phyloP scores from a whole-genome alignment of 2,888 invertebrate species.

The Chrysotoxum bicinctum region DNA sequence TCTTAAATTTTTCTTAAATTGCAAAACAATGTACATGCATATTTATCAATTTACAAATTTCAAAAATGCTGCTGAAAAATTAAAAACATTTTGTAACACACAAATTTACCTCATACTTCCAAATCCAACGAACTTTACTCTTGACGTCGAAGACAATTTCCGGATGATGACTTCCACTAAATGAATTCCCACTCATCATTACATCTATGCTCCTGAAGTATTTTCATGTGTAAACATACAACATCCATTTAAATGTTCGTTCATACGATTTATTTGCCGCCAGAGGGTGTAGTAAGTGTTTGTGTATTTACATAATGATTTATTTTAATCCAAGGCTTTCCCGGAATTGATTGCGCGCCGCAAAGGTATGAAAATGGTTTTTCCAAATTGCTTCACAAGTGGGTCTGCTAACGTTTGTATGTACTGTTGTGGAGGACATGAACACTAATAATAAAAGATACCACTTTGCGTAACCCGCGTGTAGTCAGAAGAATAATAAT shows the following conservation, averaged over 20 bases:
- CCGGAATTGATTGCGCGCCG: background rate
- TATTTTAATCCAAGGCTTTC: conserved; percentile 42
- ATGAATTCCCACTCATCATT: background rate
- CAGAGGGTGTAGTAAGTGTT: background rate
- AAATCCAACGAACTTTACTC: background rate
- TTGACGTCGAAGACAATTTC: background rate
- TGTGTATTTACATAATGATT: conserved; percentile 57
- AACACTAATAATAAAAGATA: background rate
- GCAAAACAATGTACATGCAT: too few species aligned
- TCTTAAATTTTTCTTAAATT: too few species aligned
- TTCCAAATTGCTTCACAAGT: conserved; percentile 37
- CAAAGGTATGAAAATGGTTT: background rate
- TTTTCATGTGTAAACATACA: background rate
- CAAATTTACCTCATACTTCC: background rate
- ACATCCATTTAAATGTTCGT: background rate
- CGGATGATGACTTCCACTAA: background rate
- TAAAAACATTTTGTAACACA: too few species aligned
- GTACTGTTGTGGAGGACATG: background rate
- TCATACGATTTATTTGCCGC: conserved; percentile 23
- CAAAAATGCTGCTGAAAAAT: too few species aligned
- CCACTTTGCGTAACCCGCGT: background rate
- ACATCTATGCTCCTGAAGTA: background rate
- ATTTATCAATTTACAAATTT: too few species aligned
- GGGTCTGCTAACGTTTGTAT: background rate
- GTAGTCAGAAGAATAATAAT: background rate